Base-by-base conservation (phyloP, 1,140 invertebrate genomes). In the Papilio xuthus region DNA sequence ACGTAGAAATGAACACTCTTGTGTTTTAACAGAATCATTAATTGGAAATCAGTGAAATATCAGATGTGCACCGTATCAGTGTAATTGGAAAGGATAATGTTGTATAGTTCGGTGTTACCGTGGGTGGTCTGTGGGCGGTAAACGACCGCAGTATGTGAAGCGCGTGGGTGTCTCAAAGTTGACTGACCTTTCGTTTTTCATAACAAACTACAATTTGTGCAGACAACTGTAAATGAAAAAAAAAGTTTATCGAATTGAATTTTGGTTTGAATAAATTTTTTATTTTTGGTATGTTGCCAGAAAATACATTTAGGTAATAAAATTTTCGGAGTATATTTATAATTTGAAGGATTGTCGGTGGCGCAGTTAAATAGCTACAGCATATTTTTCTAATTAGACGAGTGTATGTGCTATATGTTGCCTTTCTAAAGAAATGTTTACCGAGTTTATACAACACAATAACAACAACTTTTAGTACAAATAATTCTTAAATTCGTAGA, bases 41-140 rank as follows among this genome's bases (percentile, higher is more conserved):
- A 67, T 67, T 67, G 60, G 60, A 67, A 28, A 67, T 67, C 60
- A 67, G 23, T 28, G 60, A 67, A 67, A 67, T 67, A 26, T 67
- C 60, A 67, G 28, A 26, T 67, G 60, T 67, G 60, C 26, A 67
- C 23, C 23, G 13, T 67, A 67, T 15, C 26, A 32, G 3, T 50
- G 4, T 67, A 67, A 67, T 23, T 28, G 12, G 12, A 15, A 67
- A 28, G 60, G 60, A 67, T 67, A 67, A 67, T 15, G 60, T 67
- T 15, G 23, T 67, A 32, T 20, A 8, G 50, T 53, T 12, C 20
- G 50, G 50, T 53, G 18, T 53, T 53, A 9, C 50, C 50, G 50
- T 53, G 50, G 50, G 50, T 20, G 8, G 50, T 53, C 50, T 53
- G 50, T 53, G 50, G 50, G 50, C 50, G 50, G 50, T 53, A 53